Conservation (phyloP, 2,797 vertebrate species). For the Falco concolor region DNA sequence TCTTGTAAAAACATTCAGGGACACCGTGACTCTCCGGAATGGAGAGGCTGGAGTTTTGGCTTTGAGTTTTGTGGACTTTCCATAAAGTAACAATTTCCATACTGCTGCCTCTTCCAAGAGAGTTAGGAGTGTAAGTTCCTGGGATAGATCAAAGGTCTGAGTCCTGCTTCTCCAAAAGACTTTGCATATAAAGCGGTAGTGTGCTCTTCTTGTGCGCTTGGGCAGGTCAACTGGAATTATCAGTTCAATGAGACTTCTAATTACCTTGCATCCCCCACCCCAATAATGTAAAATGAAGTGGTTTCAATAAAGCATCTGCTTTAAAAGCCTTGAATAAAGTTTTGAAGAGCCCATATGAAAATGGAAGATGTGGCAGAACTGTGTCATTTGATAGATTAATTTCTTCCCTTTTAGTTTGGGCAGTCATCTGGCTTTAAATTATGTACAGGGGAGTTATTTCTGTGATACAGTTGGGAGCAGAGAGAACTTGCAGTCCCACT, state of each 20-base stretch:
- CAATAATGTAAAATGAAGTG: background rate
- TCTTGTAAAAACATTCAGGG: background rate
- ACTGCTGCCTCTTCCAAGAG: background rate
- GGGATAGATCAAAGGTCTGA: background rate
- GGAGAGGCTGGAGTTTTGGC: background rate
- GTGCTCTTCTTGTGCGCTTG: background rate
- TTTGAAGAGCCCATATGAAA: background rate
- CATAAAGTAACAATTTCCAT: background rate
- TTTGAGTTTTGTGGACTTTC: background rate
- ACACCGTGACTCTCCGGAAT: background rate
- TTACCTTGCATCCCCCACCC: background rate
- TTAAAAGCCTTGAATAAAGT: background rate
- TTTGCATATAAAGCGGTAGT: background rate
- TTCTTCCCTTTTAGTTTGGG: background rate
- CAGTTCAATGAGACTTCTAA: background rate
- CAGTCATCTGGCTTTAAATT: background rate
- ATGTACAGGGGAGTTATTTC: background rate
- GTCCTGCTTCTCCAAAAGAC: background rate
- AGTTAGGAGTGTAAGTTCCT: background rate
- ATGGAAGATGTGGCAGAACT: background rate
- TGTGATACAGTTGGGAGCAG: background rate
- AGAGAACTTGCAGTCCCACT: background rate
- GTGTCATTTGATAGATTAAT: background rate
- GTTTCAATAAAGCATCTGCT: background rate
- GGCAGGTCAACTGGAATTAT: background rate